phyloP scores from a whole-genome alignment of 64 coral and sea anemone genomes.

The Montipora efflorescens region DNA sequence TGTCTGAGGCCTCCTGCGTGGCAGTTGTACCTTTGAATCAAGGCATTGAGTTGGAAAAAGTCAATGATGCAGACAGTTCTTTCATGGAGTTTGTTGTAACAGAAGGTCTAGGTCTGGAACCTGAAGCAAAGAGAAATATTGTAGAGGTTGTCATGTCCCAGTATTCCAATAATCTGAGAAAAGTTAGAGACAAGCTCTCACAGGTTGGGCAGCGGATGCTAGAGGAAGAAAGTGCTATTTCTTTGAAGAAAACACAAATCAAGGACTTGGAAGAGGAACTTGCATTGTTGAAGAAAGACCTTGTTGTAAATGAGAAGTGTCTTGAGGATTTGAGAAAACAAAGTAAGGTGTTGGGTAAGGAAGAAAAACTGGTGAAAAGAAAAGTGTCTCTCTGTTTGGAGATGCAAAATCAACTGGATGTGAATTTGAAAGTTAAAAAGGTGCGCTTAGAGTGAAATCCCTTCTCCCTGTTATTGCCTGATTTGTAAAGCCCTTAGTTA shows the following conservation, averaged over 20 bases:
- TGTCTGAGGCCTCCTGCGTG: not conserved
- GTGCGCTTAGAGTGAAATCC: not conserved
- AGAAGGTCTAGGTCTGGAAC: not conserved
- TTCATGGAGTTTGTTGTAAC: slow-evolving; percentile 10
- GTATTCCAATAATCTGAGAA: not conserved
- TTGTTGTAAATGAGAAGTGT: not conserved
- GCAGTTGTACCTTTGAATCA: no score
- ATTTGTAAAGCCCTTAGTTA: not conserved
- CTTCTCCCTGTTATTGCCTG: not conserved
- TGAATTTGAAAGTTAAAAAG: not conserved
- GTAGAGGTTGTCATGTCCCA: not conserved
- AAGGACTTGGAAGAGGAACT: slow-evolving; percentile 1
- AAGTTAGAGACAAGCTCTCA: not conserved
- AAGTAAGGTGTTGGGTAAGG: not conserved
- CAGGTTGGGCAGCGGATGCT: not conserved
- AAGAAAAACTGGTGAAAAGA: not conserved
- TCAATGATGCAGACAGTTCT: slow-evolving; percentile 12
- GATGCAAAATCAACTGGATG: not conserved
- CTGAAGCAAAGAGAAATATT: slow-evolving; percentile 4
- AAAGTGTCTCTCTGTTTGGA: not conserved
- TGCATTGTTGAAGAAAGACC: not conserved
- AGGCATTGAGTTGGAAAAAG: not conserved
- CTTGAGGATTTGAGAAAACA: not conserved
- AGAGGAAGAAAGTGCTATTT: slow-evolving; percentile 1
- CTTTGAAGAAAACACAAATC: not conserved